Conservation (phyloP, 2,888 invertebrate genomes). For the Yponomeuta cagnagella region DNA sequence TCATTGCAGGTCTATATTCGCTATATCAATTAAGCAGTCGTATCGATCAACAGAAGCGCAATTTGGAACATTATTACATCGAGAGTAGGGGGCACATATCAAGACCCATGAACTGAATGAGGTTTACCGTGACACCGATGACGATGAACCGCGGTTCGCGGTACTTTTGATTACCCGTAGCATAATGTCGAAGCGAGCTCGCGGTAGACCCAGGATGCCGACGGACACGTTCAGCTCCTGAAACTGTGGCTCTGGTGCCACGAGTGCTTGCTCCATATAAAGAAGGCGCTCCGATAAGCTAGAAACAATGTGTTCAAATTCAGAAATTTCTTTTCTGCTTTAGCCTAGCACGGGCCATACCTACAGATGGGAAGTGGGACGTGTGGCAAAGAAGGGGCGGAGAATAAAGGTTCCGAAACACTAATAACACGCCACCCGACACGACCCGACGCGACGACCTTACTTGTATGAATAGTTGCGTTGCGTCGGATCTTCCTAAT, state of each 20-base stretch:
- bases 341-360: neutral
- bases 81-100: too few relatives aligned
- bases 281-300: slow-evolving; percentile 44
- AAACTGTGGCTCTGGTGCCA: slow-evolving; percentile 64
- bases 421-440: too few relatives aligned
- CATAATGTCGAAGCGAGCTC: slow-evolving; percentile 67
- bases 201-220: slow-evolving; percentile 73
- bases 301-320: slow-evolving; percentile 14
- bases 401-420: too few relatives aligned
- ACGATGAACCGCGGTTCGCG: neutral
- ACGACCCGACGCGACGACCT: too few relatives aligned
- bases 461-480: too few relatives aligned
- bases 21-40: too few relatives aligned
- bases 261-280: slow-evolving; percentile 65
- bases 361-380: neutral
- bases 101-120: neutral
- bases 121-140: neutral
- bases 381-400: neutral
- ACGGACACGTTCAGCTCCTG: slow-evolving; percentile 52
- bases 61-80: too few relatives aligned
- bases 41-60: too few relatives aligned
- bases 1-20: too few relatives aligned
- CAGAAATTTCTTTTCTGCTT: slow-evolving; percentile 21
- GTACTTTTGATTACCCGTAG: slow-evolving; percentile 36
- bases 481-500: too few relatives aligned